Conservation (phyloP, 2,797 vertebrate species). For the Saxicola maurus region DNA sequence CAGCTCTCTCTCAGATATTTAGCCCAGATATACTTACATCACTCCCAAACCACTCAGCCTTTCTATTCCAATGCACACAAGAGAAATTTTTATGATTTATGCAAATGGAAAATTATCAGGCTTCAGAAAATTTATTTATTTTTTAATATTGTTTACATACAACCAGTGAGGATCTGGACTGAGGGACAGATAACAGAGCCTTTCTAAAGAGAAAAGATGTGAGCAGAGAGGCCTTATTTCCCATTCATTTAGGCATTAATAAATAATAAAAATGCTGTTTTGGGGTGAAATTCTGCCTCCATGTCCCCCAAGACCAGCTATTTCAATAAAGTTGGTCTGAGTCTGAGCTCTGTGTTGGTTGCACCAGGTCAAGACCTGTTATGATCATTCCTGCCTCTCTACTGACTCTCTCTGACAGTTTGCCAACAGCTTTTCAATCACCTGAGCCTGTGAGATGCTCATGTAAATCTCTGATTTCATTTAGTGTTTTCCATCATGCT, state of each 20-base stretch:
- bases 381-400: not conserved
- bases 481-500: not conserved
- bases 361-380: not conserved
- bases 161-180: not conserved
- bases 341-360: not conserved
- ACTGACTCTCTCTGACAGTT: not conserved
- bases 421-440: not conserved
- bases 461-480: not conserved
- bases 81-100: not conserved
- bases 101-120: not conserved
- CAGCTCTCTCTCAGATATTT: not conserved
- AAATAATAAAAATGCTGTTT: not conserved
- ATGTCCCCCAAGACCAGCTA: rapidly evolving
- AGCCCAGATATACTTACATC: not conserved
- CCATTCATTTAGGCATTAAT: not conserved
- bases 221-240: not conserved
- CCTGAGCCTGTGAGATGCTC: not conserved
- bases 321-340: not conserved
- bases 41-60: not conserved
- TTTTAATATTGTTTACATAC: not conserved
- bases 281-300: not conserved
- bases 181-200: not conserved
- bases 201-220: not conserved
- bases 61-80: not conserved
- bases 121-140: not conserved